phyloP scores from a whole-genome alignment of 2,797 vertebrate species.

The Acrossocheilus wenchowensis region DNA sequence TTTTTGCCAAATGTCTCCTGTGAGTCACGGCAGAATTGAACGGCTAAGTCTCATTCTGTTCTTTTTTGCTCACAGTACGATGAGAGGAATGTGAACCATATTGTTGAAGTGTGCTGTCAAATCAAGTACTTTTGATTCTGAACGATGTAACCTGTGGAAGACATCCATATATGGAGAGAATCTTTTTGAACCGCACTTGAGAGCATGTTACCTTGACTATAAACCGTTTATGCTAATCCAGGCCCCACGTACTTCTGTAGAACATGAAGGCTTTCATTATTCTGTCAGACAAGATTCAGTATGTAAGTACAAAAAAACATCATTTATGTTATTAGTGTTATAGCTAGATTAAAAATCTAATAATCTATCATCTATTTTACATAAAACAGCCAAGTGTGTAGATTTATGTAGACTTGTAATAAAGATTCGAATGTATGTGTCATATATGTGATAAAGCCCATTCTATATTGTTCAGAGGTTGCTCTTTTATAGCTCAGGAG shows the following conservation, averaged over 20 bases:
- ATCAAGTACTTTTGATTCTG: constrained; percentile 39
- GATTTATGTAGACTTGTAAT: neutral
- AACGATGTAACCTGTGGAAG: constrained; percentile 29
- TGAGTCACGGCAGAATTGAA: constrained; percentile 49
- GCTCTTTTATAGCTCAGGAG: neutral
- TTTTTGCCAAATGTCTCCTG: constrained; percentile 55
- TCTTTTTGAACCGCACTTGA: neutral
- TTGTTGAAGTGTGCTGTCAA: constrained; percentile 50
- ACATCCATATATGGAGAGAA: constrained; percentile 14
- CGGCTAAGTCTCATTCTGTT: constrained; percentile 36
- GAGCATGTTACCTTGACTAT: constrained; percentile 6
- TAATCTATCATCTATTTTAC: neutral
- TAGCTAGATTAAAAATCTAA: neutral
- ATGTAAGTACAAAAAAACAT: neutral
- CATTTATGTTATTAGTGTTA: neutral
- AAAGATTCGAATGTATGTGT: neutral
- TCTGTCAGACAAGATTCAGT: neutral
- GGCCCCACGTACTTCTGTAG: neutral
- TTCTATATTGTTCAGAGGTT: neutral
- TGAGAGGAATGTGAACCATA: constrained; percentile 37
- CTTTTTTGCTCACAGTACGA: constrained; percentile 1
- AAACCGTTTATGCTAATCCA: constrained; percentile 24
- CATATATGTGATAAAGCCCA: neutral
- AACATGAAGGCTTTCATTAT: neutral
- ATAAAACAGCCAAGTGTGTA: neutral